Evolutionary conservation across 2,797 vertebrate genomes (phyloP).

Genomic region (Falco peregrinus): DNA sequence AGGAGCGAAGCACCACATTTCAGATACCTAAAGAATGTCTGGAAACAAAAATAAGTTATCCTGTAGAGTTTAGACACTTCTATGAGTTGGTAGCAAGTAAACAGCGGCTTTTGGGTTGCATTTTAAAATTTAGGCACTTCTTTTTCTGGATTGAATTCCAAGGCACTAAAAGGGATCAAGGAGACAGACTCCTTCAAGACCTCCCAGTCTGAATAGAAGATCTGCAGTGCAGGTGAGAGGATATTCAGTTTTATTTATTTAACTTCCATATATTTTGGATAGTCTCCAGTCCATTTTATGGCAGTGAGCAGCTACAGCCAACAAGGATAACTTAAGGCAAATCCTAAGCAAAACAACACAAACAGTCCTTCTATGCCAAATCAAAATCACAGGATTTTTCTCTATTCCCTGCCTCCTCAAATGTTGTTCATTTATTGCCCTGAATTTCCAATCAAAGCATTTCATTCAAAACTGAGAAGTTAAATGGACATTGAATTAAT

Average conservation of each 20-base stretch:
- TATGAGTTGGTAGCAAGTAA: not conserved
- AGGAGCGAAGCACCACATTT: not conserved
- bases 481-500: not conserved
- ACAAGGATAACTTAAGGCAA: not conserved
- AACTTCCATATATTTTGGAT: not conserved
- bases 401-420: not conserved
- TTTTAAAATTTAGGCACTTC: not conserved
- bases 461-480: not conserved
- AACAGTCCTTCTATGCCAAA: not conserved
- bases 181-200: not conserved
- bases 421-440: not conserved
- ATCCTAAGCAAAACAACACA: not conserved
- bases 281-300: not conserved
- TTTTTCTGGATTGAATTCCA: constrained; percentile 1
- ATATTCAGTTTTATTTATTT: constrained; percentile 22
- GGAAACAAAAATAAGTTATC: not conserved
- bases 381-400: not conserved
- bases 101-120: not conserved
- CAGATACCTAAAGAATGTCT: not conserved
- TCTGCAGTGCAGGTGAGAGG: not conserved
- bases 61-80: not conserved
- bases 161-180: not conserved
- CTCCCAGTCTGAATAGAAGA: constrained; percentile 26
- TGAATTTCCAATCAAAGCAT: not conserved
- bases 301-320: not conserved